Evolutionary conservation across 2,113 vertebrate species (phyloP).

Genomic region (Podarcis muralis): DNA sequence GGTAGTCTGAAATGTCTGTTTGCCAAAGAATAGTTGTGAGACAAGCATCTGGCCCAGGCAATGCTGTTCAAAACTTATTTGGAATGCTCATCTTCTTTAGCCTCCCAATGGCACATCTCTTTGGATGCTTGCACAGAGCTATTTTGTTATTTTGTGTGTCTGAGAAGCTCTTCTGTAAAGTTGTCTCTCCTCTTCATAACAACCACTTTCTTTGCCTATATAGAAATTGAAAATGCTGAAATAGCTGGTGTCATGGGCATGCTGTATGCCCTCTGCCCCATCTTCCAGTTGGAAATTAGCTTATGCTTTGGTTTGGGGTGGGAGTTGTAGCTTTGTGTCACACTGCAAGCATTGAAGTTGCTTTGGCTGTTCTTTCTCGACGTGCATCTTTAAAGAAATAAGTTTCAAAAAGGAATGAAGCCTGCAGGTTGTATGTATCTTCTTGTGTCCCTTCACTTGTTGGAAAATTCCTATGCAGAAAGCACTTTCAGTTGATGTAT

Average conservation of each 20-base stretch:
- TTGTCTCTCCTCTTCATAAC: background rate
- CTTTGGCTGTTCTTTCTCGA: background rate
- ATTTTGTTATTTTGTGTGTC: background rate
- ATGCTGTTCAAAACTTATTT: background rate
- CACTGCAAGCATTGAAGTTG: background rate
- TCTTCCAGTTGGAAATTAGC: background rate
- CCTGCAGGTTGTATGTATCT: too few species aligned
- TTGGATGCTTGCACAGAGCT: background rate
- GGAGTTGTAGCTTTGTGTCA: background rate
- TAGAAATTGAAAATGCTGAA: constrained; percentile 1
- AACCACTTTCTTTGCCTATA: background rate
- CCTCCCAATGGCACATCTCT: background rate
- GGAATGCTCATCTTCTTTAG: background rate
- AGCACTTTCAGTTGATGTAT: too few species aligned
- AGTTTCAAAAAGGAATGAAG: too few species aligned
- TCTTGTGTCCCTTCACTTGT: too few species aligned
- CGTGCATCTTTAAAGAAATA: background rate
- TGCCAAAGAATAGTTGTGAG: background rate
- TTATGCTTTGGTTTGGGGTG: background rate
- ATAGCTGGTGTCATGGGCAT: background rate
- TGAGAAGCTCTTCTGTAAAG: background rate
- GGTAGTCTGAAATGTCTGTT: background rate
- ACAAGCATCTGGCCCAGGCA: background rate
- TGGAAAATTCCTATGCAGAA: too few species aligned
- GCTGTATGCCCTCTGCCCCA: background rate